Evolutionary conservation across 2,888 invertebrate species (phyloP), one percentile per base, ranked within the genome.

Genomic region (Napeogenes sylphis): DNA sequence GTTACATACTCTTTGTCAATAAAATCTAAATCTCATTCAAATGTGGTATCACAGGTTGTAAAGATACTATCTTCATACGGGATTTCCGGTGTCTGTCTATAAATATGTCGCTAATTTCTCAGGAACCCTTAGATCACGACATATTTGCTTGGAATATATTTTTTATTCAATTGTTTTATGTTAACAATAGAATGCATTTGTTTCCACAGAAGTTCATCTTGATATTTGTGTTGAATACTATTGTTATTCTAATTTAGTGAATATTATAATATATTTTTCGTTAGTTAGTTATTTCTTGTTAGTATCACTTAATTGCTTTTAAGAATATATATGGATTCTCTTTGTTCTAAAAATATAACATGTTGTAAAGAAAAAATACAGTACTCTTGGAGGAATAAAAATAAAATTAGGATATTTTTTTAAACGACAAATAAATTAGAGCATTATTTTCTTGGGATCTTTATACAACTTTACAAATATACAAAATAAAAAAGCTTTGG

Each of bases 1-100:
- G 55, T 55, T 70, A 67, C 5, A 13, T 59, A 62, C 30, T 83
- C 82, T 80, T 68, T 83, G 82, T 13, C 73, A 71, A 80, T 81
- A 78, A 79, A 84, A 82, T 85, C 81, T 84, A 81, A 85, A 83
- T 81, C 79, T 77, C 83, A 89, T 89, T 87, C 83, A 83, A 88
- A 89, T 86, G 80, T 83, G 76, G 78, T 81, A 84, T 83, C 84
- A 80, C 76, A 81, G 74, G 77, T 76, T 73, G 68, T 69, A 76
- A 75, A 82, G 88, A 87, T 89, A 82, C 66, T 71, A 89, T 88
- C 88, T 87, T 87, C 83, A 86, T 82, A 85, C 83, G 81, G 88
- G 87, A 88, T 88, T 87, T 89, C 89, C 89, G 88, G 85, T 76
- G 85, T 83, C 83, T 81, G 78, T 62, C 70, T 71, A 71, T 72